These are phyloP conservation scores for Neomorphus geoffroyi DNA, from an alignment of 2,797 vertebrate genomes.

Conservation along the genomic window DNA sequence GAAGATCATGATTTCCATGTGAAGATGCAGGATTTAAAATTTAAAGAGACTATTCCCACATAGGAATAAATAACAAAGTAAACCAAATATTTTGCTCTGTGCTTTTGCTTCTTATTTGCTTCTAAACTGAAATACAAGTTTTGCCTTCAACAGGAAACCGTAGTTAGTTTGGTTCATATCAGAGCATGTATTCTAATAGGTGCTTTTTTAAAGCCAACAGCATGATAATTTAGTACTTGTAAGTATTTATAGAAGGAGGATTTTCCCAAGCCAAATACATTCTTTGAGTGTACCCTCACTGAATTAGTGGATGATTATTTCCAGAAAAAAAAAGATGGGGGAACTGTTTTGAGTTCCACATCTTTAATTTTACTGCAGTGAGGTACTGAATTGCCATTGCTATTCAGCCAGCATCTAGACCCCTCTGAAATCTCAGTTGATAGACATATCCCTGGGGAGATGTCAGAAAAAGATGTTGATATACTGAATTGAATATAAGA, in stretches of 20 bases:
- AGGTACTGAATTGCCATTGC: background rate
- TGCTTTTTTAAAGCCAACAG: background rate
- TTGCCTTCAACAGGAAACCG: background rate
- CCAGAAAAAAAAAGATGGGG: background rate
- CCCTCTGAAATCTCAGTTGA: background rate
- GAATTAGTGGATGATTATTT: background rate
- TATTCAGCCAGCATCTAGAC: background rate
- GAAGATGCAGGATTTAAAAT: background rate
- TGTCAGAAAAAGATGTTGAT: constrained; percentile 11
- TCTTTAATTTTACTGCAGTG: background rate
- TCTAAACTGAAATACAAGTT: background rate
- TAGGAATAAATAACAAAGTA: background rate
- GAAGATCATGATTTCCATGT: background rate
- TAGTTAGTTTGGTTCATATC: background rate
- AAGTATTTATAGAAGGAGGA: background rate
- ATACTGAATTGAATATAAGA: background rate
- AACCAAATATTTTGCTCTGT: background rate
- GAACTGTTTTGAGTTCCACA: background rate
- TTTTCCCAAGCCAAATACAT: background rate
- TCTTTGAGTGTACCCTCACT: background rate
- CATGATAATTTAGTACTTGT: background rate
- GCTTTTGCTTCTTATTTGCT: background rate
- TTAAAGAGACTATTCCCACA: background rate
- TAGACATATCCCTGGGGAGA: background rate
- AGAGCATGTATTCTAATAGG: fast-evolving